Percentiles rank a stretch among this genome's conserved stretches.
Evolutionary conservation across 2,113 vertebrate genomes (phyloP).

Genomic region (Campylomormyrus tamandua): DNA sequence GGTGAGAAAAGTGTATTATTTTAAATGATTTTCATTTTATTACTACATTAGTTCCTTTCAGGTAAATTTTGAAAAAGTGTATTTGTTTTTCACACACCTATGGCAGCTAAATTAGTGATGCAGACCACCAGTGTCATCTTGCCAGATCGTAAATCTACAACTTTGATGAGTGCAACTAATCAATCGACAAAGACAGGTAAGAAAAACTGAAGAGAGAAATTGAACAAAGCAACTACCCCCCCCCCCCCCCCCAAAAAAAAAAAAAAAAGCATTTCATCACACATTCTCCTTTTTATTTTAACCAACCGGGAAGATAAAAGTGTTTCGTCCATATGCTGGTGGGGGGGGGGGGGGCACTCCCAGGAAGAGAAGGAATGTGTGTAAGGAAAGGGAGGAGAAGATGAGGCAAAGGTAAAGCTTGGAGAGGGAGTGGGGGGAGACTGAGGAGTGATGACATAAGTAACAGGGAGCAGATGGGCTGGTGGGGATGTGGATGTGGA

Average conservation of each 20-base stretch:
- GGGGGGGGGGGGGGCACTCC: background rate
- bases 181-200: slow-evolving; percentile 21
- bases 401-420: background rate
- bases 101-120: slow-evolving; percentile 16
- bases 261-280: background rate
- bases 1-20: slow-evolving; percentile 14
- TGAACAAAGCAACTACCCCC: background rate
- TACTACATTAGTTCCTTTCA: background rate
- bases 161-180: slow-evolving; percentile 12
- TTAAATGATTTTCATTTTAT: background rate
- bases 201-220: background rate
- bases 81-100: background rate
- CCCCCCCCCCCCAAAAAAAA: background rate
- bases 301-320: background rate
- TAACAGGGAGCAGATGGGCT: slow-evolving; percentile 32
- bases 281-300: background rate
- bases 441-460: slow-evolving; percentile 4
- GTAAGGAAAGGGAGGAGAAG: background rate
- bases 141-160: background rate
- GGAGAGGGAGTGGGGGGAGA: background rate
- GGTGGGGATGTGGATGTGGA: background rate
- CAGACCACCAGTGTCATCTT: background rate
- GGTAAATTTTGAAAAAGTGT: background rate
- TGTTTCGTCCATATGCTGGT: slow-evolving; percentile 15
- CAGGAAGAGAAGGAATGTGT: background rate